A percentile compares a stretch with the other conserved stretches of the same genome.
Conservation (phyloP, 2,888 invertebrate genomes). For the Orthosia gothica region DNA sequence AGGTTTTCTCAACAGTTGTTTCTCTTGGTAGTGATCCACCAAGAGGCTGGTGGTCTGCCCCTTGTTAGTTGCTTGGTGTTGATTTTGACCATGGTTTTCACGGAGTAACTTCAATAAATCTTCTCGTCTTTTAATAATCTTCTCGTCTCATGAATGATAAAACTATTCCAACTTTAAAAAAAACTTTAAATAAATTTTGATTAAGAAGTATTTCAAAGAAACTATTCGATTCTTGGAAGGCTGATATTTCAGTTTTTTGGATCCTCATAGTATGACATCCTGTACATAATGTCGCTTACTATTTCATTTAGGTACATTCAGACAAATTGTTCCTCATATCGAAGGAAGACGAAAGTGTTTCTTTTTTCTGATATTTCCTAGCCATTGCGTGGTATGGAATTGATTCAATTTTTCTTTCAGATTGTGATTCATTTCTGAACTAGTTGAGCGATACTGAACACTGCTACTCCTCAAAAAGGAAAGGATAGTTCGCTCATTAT, state of each 20-base stretch:
- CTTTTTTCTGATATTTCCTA: conserved; percentile 35
- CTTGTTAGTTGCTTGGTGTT: no score
- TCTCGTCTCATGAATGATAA: no score
- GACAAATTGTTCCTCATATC: conserved; percentile 48
- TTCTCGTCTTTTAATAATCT: no score
- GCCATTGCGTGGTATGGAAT: conserved; percentile 11
- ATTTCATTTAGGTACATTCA: conserved; percentile 36
- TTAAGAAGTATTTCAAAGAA: background rate
- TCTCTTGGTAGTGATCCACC: no score
- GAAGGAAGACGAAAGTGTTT: conserved; percentile 21
- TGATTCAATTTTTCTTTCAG: conserved; percentile 35
- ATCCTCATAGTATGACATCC: conserved; percentile 8
- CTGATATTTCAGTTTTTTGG: background rate
- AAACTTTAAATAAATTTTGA: no score
- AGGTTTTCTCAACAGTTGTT: no score
- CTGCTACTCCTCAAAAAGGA: background rate
- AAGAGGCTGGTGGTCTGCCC: no score
- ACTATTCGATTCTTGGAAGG: background rate
- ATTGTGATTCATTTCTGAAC: conserved; percentile 26
- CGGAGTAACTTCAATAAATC: no score
- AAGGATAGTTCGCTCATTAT: background rate
- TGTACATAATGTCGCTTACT: conserved; percentile 39
- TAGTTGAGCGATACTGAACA: background rate
- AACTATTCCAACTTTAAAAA: no score
- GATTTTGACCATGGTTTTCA: no score